Evolutionary conservation across 1,140 invertebrate species (phyloP).

Genomic region (Homarus americanus): DNA sequence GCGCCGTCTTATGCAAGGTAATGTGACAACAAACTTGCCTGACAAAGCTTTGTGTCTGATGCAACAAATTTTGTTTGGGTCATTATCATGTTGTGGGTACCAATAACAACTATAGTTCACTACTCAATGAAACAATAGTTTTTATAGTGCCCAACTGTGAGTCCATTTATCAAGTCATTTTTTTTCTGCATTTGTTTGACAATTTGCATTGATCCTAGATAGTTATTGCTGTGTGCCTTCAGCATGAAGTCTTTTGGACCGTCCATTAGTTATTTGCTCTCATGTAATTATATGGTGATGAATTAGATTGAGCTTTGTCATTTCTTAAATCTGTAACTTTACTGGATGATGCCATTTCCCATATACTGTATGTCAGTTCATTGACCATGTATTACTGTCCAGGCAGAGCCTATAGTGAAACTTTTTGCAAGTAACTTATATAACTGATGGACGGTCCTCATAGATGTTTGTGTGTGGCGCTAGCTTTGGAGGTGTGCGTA

Average conservation of each 20-base stretch:
- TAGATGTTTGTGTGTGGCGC: slow-evolving; percentile 53
- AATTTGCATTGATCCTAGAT: slow-evolving; percentile 25
- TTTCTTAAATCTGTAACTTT: not conserved
- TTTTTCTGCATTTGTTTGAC: slow-evolving; percentile 7
- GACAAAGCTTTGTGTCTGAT: not conserved
- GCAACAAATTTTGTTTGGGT: not conserved
- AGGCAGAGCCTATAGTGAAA: not conserved
- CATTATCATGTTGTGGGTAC: not conserved
- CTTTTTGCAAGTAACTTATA: not conserved
- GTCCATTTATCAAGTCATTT: slow-evolving; percentile 2
- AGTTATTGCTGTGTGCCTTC: slow-evolving; percentile 53
- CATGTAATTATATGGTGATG: not conserved
- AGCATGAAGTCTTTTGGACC: slow-evolving; percentile 26
- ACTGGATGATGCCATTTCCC: not conserved
- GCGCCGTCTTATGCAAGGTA: not conserved
- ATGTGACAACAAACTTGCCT: slow-evolving; percentile 2
- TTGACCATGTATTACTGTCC: not conserved
- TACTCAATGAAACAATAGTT: not conserved
- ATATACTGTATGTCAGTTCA: not conserved
- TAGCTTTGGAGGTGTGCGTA: slow-evolving; percentile 52
- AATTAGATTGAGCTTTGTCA: not conserved
- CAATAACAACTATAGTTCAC: not conserved
- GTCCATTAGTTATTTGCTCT: slow-evolving; percentile 41
- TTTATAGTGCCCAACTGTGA: slow-evolving; percentile 1
- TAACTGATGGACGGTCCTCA: slow-evolving; percentile 18